Evolutionary conservation across 2,797 vertebrate species (phyloP).

Genomic region (Protonibea diacanthus): DNA sequence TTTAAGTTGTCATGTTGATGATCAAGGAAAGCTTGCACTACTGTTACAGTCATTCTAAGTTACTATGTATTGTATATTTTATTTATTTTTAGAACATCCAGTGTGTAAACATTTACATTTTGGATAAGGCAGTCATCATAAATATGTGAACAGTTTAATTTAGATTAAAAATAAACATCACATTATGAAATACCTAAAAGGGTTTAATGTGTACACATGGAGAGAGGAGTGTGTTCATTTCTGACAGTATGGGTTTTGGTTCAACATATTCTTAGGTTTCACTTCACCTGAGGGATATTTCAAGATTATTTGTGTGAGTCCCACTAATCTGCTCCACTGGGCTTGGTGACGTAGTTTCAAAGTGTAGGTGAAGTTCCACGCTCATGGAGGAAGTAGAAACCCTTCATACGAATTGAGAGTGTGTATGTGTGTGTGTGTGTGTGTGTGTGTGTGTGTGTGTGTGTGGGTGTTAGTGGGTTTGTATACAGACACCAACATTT

Average conservation of each 20-base stretch:
- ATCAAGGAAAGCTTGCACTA: background rate
- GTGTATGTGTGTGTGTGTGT: background rate
- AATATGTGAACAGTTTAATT: background rate
- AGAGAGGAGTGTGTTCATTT: background rate
- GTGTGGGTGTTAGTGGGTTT: constrained; percentile 15
- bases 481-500: constrained; percentile 24
- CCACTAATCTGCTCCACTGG: constrained; percentile 44
- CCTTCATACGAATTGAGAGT: background rate
- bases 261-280: background rate
- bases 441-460: constrained; percentile 8
- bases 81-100: background rate
- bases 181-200: background rate
- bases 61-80: background rate
- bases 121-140: background rate
- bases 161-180: background rate
- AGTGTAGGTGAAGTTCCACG: constrained; percentile 68
- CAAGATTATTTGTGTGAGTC: constrained; percentile 12
- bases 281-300: background rate
- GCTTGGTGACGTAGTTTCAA: constrained; percentile 69
- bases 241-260: background rate
- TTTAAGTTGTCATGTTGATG: background rate
- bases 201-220: background rate
- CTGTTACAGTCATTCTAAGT: background rate
- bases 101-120: too few relatives aligned
- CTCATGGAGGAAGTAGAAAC: constrained; percentile 31